Base-by-base conservation (phyloP, 30 jellyfish, hydroid and myxozoan genomes). In the Aurelia sp. region DNA sequence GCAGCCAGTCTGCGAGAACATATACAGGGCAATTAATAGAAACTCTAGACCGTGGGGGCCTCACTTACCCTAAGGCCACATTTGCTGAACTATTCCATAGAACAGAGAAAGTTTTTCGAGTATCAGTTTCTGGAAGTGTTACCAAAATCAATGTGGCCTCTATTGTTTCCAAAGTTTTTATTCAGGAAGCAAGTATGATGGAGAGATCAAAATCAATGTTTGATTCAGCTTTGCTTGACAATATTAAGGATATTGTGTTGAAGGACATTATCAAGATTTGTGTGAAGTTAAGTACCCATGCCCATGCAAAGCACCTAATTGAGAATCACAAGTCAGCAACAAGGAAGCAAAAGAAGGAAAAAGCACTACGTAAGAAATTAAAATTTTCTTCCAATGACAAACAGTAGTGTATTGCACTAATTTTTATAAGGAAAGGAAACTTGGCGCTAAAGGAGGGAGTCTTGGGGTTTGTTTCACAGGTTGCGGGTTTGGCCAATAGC, bases 301-400 rank as follows among this genome's bases (percentile, higher is more conserved):
- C 85, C 44, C 73, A 74, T 74, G 85, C 85, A 16, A 74, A 58
- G 57, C 85, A 74, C 22, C 40, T 74, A 72, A 74, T 74, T 41
- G 85, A 74, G 85, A 74, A 53, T 48, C 57, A 74, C 31, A 74
- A 74, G 13, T 44, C 58, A 9, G 40, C 1, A 72, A 1, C 84
- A 9, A 51, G 73, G 48, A 53, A 50, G 31, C 85, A 74, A 35
- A 50, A 74, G 57, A 74, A 50, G 47, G 73, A 74, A 58, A 74
- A 74, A 58, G 85, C 85, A 74, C 57, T 74, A 74, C 33, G 85
- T 22, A 74, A 74, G 48, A 27, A 27, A 27, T 27, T 27, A 27
- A 27, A 27, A 27, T 2, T 27, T 27, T 27, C 33, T 27, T 27
- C 33, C 33, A 2, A 27, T 0, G 33, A 27, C 33, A 27, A 27